Percentiles rank a stretch among this genome's conserved stretches.
These are phyloP conservation scores for Heliopora coerulea DNA, from an alignment of 92 coral and sea anemone species.

Conservation along the genomic window DNA sequence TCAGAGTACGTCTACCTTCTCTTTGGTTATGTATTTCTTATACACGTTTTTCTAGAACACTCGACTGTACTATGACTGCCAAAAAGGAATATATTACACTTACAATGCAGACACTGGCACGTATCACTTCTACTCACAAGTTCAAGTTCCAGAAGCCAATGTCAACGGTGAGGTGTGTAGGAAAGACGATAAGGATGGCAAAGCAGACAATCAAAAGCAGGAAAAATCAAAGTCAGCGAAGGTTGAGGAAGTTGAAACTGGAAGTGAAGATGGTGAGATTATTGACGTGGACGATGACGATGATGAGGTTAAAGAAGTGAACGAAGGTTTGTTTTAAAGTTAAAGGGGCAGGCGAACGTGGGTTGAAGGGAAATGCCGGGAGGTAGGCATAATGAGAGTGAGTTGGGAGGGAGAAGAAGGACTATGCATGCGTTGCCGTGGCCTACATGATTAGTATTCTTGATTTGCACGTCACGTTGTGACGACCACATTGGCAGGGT, in stretches of 20 bases:
- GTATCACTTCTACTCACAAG: constrained; percentile 83
- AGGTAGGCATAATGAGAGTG: no score
- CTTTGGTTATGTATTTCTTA: no score
- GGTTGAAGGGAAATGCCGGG: no score
- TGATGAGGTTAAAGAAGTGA: constrained; percentile 30
- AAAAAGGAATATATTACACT: constrained; percentile 78
- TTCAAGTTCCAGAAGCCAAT: constrained; percentile 26
- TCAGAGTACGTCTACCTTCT: no score
- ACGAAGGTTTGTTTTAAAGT: constrained; percentile 13
- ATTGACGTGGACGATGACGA: constrained; percentile 60
- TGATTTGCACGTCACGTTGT: no score
- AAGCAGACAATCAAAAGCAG: background rate
- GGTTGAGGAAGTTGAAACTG: constrained; percentile 29
- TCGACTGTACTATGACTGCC: constrained; percentile 81
- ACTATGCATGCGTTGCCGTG: no score
- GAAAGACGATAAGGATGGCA: constrained; percentile 40
- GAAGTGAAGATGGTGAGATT: constrained; percentile 64
- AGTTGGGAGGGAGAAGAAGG: no score
- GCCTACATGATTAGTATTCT: no score
- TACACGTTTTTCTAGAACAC: constrained; percentile 55
- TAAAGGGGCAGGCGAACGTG: no score
- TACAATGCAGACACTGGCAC: constrained; percentile 66
- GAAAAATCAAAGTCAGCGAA: background rate
- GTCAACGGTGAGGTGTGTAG: constrained; percentile 31
- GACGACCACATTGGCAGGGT: no score